Evolutionary conservation across 2,113 vertebrate genomes (phyloP), one percentile per base, ranked within the genome.

Genomic region (Ploceus nigricollis): DNA sequence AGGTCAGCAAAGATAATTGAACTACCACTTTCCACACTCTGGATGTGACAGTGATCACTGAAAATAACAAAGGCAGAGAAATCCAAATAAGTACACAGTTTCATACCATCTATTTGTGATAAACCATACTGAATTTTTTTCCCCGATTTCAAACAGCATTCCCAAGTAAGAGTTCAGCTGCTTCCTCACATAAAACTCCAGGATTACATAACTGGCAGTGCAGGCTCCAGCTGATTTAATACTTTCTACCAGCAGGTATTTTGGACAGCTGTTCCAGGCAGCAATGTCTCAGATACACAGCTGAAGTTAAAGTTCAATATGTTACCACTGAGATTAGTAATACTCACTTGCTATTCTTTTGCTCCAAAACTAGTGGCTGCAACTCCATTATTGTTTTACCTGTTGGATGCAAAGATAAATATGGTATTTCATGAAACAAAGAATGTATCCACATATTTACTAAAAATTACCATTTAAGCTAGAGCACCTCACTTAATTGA

Each of bases 1-100:
- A 93, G 92, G 75, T 98, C 98, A 71, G 98, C 98, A 92, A 99
- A 99, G 93, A 99, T 97, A 70, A 99, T 98, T 7, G 98, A 99
- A 87, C 98, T 97, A 51, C 37, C 91, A 87, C 97, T 98, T 87
- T 98, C 98, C 87, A 97, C 93, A 48, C 90, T 93, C 91, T 95
- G 96, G 72, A 96, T n/a, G 16, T 10, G 65, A 82, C 24, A 86
- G 6, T 30, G 33, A 65, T 78, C 63, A n/a, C 98, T 98, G 82
- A 40, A 86, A 92, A 79, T 75, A 94, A 94, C 27, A 65, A 84
- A 66, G 15, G 51, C 7, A 92, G 31, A 93, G 50, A 51, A 87
- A 89, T 77, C 53, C 95, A 61, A 82, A 7, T 42, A 57, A 6
- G 24, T 23, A 68, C 48, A 64, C 7, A n/a, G 24, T 31, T 58